Base-by-base conservation (phyloP, 2,797 vertebrate genomes). In the Danio aesculapii region DNA sequence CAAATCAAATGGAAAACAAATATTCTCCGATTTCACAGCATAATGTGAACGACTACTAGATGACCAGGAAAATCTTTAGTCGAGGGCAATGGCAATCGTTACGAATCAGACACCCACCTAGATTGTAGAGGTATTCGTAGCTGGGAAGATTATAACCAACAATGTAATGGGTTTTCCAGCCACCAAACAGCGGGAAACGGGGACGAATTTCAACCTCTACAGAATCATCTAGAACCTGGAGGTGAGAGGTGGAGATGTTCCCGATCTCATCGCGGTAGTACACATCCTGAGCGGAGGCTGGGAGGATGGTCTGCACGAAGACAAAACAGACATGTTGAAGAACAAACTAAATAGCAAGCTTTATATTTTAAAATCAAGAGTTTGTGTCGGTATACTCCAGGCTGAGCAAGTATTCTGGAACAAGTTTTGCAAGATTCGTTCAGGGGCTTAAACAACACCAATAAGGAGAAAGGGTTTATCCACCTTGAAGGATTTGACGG, bases 161-260 rank as follows among this genome's bases (percentile, higher is more conserved):
- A 41, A 98, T 96, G 84, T 99, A 99, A 84, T 99, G 98, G 0
- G 98, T 99, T 93, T 99, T 99, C 98, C 98, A 99, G 21, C 98
- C 98, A 12, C 98, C 98, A 44, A 99, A 99, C 49, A 99, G 94
- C 0, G 98, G 98, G 84, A 99, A 99, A 43, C 98, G 96, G 19
- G 98, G 98, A 30, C 98, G 94, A 85, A 99, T 95, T 88, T 99
- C 98, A 90, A 99, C 98, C 90, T 99, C 98, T 39, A 99, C 98
- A 0, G 98, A 99, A 87, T 99, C 98, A 76, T 99, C 98, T 85
- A 99, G 90, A 73, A 99, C 88, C 69, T 98, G 95, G 78, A 99
- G 93, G 86, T 99, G 98, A 87, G 98, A 99, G 85, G 98, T 99
- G 84, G 98, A 99, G 86, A 99, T 99, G 89, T 99, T 99, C 30